A percentile compares a stretch with the other conserved stretches of the same genome.
phyloP scores from a whole-genome alignment of 2,888 invertebrate genomes.

The Synanthedon andrenaeformis region DNA sequence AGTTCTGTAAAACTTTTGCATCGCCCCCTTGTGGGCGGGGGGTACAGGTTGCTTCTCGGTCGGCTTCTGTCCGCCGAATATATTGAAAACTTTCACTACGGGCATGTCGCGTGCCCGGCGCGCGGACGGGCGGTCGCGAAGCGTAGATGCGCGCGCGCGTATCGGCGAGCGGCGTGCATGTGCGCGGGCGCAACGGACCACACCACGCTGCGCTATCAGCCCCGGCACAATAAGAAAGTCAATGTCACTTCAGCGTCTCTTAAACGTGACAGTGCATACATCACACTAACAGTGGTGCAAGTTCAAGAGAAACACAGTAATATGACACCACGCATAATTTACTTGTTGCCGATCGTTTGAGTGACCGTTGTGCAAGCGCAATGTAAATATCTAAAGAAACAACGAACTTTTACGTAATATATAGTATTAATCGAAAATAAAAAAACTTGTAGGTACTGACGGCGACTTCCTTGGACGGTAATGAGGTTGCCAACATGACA shows the following conservation, averaged over 20 bases:
- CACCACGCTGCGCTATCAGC: constrained; percentile 31
- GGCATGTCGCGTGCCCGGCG: constrained; percentile 63
- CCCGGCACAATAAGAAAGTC: constrained; percentile 56
- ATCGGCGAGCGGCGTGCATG: constrained; percentile 57
- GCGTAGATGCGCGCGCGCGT: constrained; percentile 60
- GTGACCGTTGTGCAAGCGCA: constrained; percentile 34
- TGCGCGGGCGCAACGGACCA: constrained; percentile 27
- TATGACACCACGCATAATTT: background rate
- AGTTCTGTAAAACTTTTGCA: constrained; percentile 67
- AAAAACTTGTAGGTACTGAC: background rate
- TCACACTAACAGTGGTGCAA: constrained; percentile 12
- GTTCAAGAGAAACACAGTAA: constrained; percentile 7
- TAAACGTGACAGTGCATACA: constrained; percentile 40
- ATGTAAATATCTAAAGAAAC: background rate
- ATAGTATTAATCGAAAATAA: background rate
- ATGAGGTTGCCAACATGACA: background rate
- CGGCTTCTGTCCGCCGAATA: constrained; percentile 68
- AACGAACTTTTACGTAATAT: background rate
- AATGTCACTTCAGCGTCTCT: constrained; percentile 48
- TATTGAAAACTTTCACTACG: constrained; percentile 69
- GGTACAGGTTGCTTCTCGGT: constrained; percentile 50
- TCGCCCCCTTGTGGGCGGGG: constrained; percentile 41
- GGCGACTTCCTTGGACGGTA: background rate
- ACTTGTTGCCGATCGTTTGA: background rate
- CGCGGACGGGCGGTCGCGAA: constrained; percentile 48